Evolutionary conservation across 2,797 vertebrate species (phyloP).

Genomic region (Gambelia wislizenii): DNA sequence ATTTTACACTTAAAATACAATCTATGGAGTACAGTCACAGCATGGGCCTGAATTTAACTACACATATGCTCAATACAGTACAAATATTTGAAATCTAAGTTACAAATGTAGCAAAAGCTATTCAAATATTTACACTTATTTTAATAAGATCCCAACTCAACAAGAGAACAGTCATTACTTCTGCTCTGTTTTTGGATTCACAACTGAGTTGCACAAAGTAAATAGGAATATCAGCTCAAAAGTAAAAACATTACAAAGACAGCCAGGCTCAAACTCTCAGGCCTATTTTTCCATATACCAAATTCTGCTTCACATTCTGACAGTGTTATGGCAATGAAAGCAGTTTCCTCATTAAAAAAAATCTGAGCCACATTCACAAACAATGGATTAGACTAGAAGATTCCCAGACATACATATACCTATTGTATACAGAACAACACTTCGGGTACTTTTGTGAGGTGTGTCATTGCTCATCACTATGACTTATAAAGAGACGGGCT

Average conservation of each 20-base stretch:
- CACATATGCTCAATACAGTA: background rate
- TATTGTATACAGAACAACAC: background rate
- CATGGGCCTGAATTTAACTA: background rate
- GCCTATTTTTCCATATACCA: background rate
- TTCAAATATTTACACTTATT: conserved; percentile 12
- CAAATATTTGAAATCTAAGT: background rate
- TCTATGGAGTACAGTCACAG: background rate
- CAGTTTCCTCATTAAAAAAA: background rate
- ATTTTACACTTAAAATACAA: background rate
- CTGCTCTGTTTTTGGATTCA: background rate
- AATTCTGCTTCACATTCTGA: background rate
- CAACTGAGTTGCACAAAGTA: background rate
- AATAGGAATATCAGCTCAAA: background rate
- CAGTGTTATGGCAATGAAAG: background rate
- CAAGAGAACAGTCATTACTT: background rate
- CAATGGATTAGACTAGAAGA: background rate
- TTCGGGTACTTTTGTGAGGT: background rate
- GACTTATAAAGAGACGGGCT: background rate
- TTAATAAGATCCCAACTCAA: background rate
- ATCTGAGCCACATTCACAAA: background rate
- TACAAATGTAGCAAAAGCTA: background rate
- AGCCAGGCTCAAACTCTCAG: background rate
- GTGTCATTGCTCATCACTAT: background rate
- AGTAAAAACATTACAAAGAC: background rate
- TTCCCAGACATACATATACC: background rate